Conservation (phyloP, 2,113 vertebrate species). For the Alces alces region DNA sequence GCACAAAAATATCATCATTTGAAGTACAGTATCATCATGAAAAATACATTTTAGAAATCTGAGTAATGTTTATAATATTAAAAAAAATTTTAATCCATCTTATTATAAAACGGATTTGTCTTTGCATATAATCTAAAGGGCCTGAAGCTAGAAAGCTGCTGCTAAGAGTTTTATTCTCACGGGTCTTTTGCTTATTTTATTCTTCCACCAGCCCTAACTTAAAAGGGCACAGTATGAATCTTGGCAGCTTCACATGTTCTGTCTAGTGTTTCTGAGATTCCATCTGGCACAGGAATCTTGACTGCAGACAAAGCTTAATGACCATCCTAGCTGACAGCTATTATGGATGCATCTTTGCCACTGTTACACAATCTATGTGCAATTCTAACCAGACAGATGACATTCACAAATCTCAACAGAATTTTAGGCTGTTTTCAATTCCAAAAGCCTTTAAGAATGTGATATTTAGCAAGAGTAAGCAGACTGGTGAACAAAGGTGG, state of each 20-base stretch:
- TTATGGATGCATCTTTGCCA: slow-evolving; percentile 33
- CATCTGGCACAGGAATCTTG: slow-evolving; percentile 51
- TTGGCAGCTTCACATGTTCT: slow-evolving; percentile 54
- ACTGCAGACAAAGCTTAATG: slow-evolving; percentile 52
- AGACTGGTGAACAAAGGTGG: slow-evolving; percentile 43
- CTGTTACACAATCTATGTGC: background rate
- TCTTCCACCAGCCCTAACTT: slow-evolving; percentile 15
- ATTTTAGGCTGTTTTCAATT: slow-evolving; percentile 37
- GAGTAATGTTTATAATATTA: background rate
- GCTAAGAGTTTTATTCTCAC: background rate
- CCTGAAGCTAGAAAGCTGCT: background rate
- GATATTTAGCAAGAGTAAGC: slow-evolving; percentile 54
- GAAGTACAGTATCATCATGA: background rate
- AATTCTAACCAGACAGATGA: slow-evolving; percentile 49
- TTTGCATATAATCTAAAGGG: background rate
- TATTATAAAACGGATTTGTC: background rate
- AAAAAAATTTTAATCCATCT: background rate
- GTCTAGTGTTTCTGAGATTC: slow-evolving; percentile 50
- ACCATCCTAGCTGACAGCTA: slow-evolving; percentile 52
- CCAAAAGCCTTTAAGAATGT: slow-evolving; percentile 25
- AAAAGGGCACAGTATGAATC: background rate
- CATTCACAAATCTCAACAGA: slow-evolving; percentile 58
- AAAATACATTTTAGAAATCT: background rate
- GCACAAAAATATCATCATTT: background rate
- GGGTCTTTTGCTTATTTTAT: slow-evolving; percentile 17